Evolutionary conservation across 2,888 invertebrate genomes (phyloP).

Genomic region (Leucozona laternaria): DNA sequence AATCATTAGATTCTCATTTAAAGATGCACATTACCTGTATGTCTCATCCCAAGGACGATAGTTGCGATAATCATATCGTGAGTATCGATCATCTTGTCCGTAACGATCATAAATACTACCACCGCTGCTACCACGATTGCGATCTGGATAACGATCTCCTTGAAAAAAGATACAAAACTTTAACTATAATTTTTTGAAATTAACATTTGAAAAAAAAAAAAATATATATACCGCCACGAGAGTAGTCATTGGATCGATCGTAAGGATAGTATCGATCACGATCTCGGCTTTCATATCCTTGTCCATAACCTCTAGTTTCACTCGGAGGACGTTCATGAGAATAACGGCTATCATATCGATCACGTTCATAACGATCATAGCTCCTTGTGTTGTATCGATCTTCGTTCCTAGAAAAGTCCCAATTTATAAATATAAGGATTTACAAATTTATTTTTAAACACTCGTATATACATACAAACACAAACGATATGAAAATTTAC

Average conservation of each 20-base stretch:
- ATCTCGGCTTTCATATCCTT: slow-evolving; percentile 82
- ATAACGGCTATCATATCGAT: slow-evolving; percentile 77
- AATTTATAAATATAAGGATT: too few species aligned
- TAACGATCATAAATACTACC: slow-evolving; percentile 79
- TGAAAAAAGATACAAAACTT: neutral
- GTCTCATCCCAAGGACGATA: slow-evolving; percentile 83
- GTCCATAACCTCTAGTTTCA: slow-evolving; percentile 80
- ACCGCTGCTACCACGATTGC: slow-evolving; percentile 76
- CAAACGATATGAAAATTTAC: neutral
- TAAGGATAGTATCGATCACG: slow-evolving; percentile 80
- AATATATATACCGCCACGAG: slow-evolving; percentile 73
- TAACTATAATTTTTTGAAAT: too few species aligned
- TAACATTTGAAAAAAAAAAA: too few species aligned
- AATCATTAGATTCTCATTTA: neutral
- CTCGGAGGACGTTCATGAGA: slow-evolving; percentile 77
- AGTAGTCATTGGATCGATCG: slow-evolving; percentile 79
- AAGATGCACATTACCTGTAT: slow-evolving; percentile 81
- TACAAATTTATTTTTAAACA: too few species aligned
- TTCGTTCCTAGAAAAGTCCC: slow-evolving; percentile 76
- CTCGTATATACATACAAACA: too few species aligned
- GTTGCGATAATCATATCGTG: slow-evolving; percentile 82
- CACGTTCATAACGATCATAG: slow-evolving; percentile 79
- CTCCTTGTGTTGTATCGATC: slow-evolving; percentile 79
- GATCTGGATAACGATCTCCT: slow-evolving; percentile 82
- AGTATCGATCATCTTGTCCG: slow-evolving; percentile 81